phyloP scores from a whole-genome alignment of 2,113 vertebrate genomes.

The Ceyx margarethae region DNA sequence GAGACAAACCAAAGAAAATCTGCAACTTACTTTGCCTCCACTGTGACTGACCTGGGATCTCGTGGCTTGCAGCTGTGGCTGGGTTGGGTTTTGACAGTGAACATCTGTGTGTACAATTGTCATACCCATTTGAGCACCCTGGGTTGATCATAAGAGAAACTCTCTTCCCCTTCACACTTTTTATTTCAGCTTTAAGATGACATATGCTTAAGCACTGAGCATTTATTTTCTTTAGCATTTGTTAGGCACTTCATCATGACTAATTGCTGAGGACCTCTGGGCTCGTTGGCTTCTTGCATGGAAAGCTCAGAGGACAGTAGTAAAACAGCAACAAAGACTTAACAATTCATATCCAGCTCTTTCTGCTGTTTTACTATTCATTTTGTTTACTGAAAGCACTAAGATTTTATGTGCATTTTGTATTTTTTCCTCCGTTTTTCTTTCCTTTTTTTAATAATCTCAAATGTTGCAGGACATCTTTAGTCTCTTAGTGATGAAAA shows the following conservation, averaged over 20 bases:
- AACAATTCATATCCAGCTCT: background rate
- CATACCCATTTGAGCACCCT: background rate
- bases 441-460: background rate
- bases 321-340: background rate
- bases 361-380: background rate
- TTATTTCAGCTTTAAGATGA: background rate
- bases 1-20: background rate
- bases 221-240: background rate
- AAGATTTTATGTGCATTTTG: background rate
- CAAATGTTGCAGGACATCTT: background rate
- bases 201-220: background rate
- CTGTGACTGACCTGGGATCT: background rate
- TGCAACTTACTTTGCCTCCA: background rate
- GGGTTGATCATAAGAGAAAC: background rate
- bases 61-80: background rate
- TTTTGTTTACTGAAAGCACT: background rate
- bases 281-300: background rate
- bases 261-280: background rate
- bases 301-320: background rate
- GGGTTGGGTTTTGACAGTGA: background rate
- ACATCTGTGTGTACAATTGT: background rate
- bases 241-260: background rate
- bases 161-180: background rate
- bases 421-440: background rate
- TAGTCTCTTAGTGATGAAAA: background rate